phyloP scores from a whole-genome alignment of 2,888 invertebrate genomes.

The Aplocera efformata region DNA sequence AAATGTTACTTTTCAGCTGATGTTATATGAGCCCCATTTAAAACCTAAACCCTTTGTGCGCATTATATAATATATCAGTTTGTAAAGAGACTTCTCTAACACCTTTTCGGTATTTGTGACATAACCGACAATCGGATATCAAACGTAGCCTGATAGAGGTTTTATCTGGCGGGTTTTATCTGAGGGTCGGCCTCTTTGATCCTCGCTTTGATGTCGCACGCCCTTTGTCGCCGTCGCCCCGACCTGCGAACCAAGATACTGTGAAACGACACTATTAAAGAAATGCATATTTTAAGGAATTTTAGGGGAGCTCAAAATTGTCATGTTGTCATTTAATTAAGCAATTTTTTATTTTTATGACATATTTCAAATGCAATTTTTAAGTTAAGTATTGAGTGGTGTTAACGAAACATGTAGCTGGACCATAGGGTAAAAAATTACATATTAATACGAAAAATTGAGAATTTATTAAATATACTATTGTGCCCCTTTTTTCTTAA shows the following conservation, averaged over 20 bases:
- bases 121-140: constrained; percentile 68
- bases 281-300: constrained; percentile 20
- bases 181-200: constrained; percentile 56
- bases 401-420: too few relatives aligned
- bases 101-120: constrained; percentile 55
- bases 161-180: constrained; percentile 61
- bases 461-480: too few relatives aligned
- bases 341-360: too few relatives aligned
- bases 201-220: constrained; percentile 59
- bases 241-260: constrained; percentile 62
- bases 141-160: constrained; percentile 56
- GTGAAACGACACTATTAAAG: constrained; percentile 46
- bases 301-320: not conserved
- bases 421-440: too few relatives aligned
- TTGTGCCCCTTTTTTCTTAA: too few relatives aligned
- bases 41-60: constrained; percentile 29
- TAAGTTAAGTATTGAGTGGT: too few relatives aligned
- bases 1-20: too few relatives aligned
- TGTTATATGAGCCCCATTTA: too few relatives aligned
- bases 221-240: constrained; percentile 53
- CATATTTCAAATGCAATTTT: too few relatives aligned
- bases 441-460: too few relatives aligned
- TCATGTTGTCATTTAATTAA: not conserved
- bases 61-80: constrained; percentile 28
- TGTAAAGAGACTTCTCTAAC: constrained; percentile 39